Evolutionary conservation across 2,113 vertebrate species (phyloP).

Genomic region (Gorsachius goisagi): DNA sequence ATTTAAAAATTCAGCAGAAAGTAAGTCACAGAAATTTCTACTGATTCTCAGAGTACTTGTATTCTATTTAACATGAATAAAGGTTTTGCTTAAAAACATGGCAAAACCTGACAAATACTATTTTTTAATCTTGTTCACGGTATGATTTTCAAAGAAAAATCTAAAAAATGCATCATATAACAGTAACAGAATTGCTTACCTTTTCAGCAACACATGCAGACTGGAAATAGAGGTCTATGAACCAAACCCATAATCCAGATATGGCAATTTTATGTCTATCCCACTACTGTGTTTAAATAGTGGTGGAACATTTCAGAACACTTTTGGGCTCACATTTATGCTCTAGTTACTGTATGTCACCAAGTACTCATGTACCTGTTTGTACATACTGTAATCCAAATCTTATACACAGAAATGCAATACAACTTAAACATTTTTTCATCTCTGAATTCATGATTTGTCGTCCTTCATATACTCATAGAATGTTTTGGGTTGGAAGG

Average conservation of each 20-base stretch:
- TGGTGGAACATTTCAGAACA: neutral
- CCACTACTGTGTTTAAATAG: neutral
- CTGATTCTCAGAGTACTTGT: neutral
- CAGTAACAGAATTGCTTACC: neutral
- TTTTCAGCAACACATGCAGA: neutral
- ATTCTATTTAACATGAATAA: neutral
- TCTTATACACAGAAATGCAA: fast-evolving
- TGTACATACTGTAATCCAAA: neutral
- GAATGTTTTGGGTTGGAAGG: too few relatives aligned
- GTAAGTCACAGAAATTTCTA: neutral
- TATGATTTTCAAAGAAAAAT: neutral
- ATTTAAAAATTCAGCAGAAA: neutral
- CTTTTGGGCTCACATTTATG: neutral
- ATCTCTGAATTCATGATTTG: neutral
- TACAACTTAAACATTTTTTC: fast-evolving
- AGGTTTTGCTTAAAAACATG: neutral
- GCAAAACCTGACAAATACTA: neutral
- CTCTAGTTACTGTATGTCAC: neutral
- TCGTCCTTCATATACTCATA: neutral
- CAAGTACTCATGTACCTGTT: neutral
- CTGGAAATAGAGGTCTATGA: neutral
- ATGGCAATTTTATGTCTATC: neutral
- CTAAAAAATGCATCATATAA: neutral
- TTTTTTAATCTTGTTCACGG: neutral
- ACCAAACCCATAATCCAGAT: neutral